A percentile compares a stretch with the other conserved stretches of the same genome.
phyloP scores from a whole-genome alignment of 2,888 invertebrate species.

The Acrobeloides nanus region DNA sequence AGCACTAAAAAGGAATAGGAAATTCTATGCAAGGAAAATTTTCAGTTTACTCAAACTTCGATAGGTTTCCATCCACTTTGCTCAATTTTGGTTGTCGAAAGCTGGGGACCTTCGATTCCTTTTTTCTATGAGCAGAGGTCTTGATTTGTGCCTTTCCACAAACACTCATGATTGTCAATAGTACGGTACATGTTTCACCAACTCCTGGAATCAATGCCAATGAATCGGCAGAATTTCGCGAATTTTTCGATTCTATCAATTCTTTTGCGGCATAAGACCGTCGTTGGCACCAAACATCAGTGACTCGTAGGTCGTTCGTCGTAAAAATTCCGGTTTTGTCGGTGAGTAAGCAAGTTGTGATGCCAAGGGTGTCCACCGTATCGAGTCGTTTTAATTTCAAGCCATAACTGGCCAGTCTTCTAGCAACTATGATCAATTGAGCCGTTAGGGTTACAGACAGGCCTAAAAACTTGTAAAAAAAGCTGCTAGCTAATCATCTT shows the following conservation, averaged over 20 bases:
- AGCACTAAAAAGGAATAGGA: background rate
- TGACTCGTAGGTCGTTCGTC: slow-evolving; percentile 17
- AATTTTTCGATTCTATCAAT: slow-evolving; percentile 7
- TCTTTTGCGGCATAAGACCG: slow-evolving; percentile 7
- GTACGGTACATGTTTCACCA: slow-evolving; percentile 8
- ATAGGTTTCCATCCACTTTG: background rate
- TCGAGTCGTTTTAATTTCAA: slow-evolving; percentile 23
- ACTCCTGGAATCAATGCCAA: slow-evolving; percentile 6
- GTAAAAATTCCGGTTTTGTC: slow-evolving; percentile 28
- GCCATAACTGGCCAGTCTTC: slow-evolving; percentile 23
- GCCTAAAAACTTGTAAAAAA: slow-evolving; percentile 17
- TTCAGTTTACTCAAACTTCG: background rate
- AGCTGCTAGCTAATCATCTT: background rate
- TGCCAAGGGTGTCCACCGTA: slow-evolving; percentile 28
- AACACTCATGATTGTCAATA: slow-evolving; percentile 24
- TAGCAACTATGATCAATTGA: slow-evolving; percentile 27
- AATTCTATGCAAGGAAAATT: background rate
- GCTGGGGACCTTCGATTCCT: slow-evolving; percentile 1
- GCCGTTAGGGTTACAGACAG: slow-evolving; percentile 32
- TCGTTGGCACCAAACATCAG: slow-evolving; percentile 24
- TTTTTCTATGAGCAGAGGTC: slow-evolving; percentile 2
- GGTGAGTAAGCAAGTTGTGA: slow-evolving; percentile 24
- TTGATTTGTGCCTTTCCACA: slow-evolving; percentile 22
- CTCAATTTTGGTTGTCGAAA: background rate
- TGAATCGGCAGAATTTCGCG: slow-evolving; percentile 3